A percentile compares a stretch with the other conserved stretches of the same genome.
Conservation (phyloP, 2,888 invertebrate genomes). For the Xiphydria camelus region DNA sequence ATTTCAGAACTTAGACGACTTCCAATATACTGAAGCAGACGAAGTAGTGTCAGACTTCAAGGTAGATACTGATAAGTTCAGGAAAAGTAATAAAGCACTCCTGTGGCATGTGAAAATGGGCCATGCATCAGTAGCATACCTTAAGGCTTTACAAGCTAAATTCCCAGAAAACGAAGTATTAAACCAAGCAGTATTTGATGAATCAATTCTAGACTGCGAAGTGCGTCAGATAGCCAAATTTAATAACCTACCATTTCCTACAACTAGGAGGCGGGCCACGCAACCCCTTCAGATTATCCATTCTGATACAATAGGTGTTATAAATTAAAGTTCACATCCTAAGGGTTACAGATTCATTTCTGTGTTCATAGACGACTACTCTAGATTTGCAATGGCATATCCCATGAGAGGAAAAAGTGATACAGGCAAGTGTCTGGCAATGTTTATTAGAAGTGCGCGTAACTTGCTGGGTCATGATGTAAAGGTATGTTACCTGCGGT, state of each 20-base stretch:
- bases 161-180: conserved; percentile 10
- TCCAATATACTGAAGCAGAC: background rate
- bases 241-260: conserved; percentile 22
- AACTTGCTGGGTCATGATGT: conserved; percentile 23
- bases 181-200: conserved; percentile 21
- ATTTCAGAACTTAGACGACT: conserved; percentile 1
- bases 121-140: conserved; percentile 17
- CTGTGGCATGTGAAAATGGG: conserved; percentile 24
- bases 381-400: conserved; percentile 24
- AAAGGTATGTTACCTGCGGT: conserved; percentile 28
- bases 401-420: conserved; percentile 24
- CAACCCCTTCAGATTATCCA: conserved; percentile 25
- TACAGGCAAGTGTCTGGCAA: conserved; percentile 21
- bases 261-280: conserved; percentile 15
- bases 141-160: conserved; percentile 16
- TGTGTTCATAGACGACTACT: conserved; percentile 20
- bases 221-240: conserved; percentile 22
- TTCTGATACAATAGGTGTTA: conserved; percentile 19
- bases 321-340: conserved; percentile 17
- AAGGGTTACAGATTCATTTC: conserved; percentile 9
- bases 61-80: background rate
- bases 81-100: conserved; percentile 9
- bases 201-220: conserved; percentile 26
- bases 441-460: conserved; percentile 18
- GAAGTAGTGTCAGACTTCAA: background rate